Percentiles rank a stretch among this genome's conserved stretches.
phyloP scores from a whole-genome alignment of 1,140 invertebrate species.

The Drosophila pseudoananassae region DNA sequence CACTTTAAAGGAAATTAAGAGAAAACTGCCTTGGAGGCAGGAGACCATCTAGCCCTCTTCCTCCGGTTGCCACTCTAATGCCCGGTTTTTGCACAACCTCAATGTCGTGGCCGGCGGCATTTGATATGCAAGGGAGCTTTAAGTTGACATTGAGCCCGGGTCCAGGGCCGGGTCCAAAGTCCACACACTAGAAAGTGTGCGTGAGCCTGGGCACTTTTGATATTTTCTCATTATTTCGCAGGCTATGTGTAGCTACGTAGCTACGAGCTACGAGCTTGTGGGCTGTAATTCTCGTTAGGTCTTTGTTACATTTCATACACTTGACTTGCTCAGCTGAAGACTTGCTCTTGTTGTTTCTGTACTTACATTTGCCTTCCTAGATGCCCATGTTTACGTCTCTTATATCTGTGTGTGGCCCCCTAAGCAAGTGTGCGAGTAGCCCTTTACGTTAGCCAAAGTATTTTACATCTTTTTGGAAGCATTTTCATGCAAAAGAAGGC shows the following conservation, averaged over 20 bases:
- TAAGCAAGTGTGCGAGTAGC: constrained; percentile 29
- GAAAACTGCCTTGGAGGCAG: constrained; percentile 5
- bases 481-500: constrained; percentile 56
- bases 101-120: constrained; percentile 58
- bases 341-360: constrained; percentile 60
- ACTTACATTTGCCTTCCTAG: constrained; percentile 52
- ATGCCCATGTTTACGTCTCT: constrained; percentile 10
- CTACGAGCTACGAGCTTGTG: constrained; percentile 18
- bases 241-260: constrained; percentile 41
- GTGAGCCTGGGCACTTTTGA: constrained; percentile 66
- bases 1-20: constrained; percentile 58
- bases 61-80: background rate
- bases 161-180: constrained; percentile 31
- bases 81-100: constrained; percentile 15
- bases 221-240: constrained; percentile 78
- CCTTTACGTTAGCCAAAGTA: constrained; percentile 58
- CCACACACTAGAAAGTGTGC: constrained; percentile 44
- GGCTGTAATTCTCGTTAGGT: constrained; percentile 76
- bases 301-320: constrained; percentile 82
- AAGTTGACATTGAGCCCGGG: constrained; percentile 73
- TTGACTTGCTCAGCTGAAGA: constrained; percentile 73
- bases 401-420: background rate
- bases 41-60: background rate
- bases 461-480: constrained; percentile 55
- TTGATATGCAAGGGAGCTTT: constrained; percentile 56